Evolutionary conservation across 2,113 vertebrate species (phyloP).

Genomic region (Pycnonotus jocosus): DNA sequence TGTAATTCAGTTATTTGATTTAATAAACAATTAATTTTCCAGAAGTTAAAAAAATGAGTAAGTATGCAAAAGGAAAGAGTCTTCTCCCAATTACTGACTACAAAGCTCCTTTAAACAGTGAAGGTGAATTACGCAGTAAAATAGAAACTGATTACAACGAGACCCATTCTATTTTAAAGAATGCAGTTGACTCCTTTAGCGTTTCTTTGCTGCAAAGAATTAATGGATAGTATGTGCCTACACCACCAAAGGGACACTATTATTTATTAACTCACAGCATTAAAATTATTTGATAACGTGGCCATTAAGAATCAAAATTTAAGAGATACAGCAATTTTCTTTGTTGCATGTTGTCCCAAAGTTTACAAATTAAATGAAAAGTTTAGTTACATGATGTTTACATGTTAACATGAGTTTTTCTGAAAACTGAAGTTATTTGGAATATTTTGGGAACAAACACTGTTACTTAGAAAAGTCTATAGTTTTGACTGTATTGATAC

Average conservation of each 20-base stretch:
- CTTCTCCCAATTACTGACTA: neutral
- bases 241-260: neutral
- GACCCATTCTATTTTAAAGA: neutral
- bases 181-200: neutral
- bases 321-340: neutral
- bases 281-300: rapidly evolving
- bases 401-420: neutral
- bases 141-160: neutral
- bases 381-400: neutral
- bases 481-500: neutral
- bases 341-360: neutral
- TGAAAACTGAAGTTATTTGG: neutral
- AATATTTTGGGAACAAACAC: neutral
- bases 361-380: neutral
- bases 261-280: neutral
- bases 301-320: neutral
- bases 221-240: neutral
- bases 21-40: neutral
- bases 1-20: neutral
- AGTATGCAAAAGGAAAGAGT: neutral
- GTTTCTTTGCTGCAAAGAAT: neutral
- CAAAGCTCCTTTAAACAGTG: neutral
- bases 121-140: neutral
- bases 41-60: neutral
- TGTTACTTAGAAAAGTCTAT: neutral